phyloP scores from a whole-genome alignment of 2,888 invertebrate genomes.

The Dicroscelio sp. region DNA sequence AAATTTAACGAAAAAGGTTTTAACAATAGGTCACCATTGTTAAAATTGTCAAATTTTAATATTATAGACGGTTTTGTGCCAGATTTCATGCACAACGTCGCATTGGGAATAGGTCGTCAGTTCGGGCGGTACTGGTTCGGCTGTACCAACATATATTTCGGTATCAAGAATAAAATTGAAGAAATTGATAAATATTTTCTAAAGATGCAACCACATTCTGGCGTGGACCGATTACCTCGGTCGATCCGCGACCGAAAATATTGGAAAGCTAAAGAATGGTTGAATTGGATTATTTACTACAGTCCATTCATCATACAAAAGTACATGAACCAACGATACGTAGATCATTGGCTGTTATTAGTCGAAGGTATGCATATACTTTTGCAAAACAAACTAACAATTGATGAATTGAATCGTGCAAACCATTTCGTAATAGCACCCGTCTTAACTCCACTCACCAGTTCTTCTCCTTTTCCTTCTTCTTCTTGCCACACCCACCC shows the following conservation, averaged over 20 bases:
- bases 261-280: conserved; percentile 29
- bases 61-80: conserved; percentile 64
- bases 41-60: conserved; percentile 65
- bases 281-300: conserved; percentile 6
- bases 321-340: background rate
- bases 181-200: conserved; percentile 8
- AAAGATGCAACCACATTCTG: conserved; percentile 2
- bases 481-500: too few species aligned
- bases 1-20: conserved; percentile 37
- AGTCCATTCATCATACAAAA: background rate
- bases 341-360: background rate
- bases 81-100: conserved; percentile 78
- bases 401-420: conserved; percentile 34
- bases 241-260: background rate
- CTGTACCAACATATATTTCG: background rate
- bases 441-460: too few species aligned
- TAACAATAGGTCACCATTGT: conserved; percentile 47
- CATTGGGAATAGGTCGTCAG: conserved; percentile 60
- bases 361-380: conserved; percentile 2
- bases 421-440: conserved; percentile 13
- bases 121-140: conserved; percentile 26
- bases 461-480: too few species aligned
- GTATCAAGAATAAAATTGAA: background rate
- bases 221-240: background rate
- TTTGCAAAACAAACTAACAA: background rate